phyloP scores from a whole-genome alignment of 2,888 invertebrate species.

The Mesochorus sp. region DNA sequence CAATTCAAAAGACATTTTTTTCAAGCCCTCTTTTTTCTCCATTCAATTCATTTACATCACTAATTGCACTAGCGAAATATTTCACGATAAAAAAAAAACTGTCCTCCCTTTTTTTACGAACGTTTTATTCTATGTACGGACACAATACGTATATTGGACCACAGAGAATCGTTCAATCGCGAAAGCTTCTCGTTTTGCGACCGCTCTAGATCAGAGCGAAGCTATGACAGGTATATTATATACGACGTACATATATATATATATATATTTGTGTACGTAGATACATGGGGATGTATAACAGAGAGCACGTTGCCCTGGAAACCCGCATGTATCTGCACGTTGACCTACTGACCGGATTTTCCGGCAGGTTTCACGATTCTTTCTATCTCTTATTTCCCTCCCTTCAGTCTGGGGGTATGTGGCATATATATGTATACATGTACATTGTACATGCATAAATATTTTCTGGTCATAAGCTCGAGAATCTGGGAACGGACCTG shows the following conservation, averaged over 20 bases:
- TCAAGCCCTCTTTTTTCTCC: no score
- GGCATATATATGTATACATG: slow-evolving; percentile 10
- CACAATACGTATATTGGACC: slow-evolving; percentile 16
- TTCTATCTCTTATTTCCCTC: neutral
- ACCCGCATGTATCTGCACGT: slow-evolving; percentile 71
- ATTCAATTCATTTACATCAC: no score
- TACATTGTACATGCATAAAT: neutral
- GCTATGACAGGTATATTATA: slow-evolving; percentile 35
- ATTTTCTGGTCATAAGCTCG: neutral
- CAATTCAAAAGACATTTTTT: no score
- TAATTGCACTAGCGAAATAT: no score
- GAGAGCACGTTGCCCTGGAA: slow-evolving; percentile 66
- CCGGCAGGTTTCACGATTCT: slow-evolving; percentile 59
- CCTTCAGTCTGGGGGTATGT: neutral
- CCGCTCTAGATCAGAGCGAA: slow-evolving; percentile 37
- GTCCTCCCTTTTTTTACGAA: no score
- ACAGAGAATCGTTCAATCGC: slow-evolving; percentile 40
- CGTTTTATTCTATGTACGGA: neutral
- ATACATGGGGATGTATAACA: no score
- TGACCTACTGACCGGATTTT: slow-evolving; percentile 77
- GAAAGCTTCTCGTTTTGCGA: slow-evolving; percentile 44
- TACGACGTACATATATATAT: slow-evolving; percentile 5
- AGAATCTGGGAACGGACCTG: neutral
- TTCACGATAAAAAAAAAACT: no score
- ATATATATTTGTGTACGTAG: no score